Evolutionary conservation across 2,797 vertebrate species (phyloP), one percentile per base, ranked within the genome.

Genomic region (Siniperca undulata): DNA sequence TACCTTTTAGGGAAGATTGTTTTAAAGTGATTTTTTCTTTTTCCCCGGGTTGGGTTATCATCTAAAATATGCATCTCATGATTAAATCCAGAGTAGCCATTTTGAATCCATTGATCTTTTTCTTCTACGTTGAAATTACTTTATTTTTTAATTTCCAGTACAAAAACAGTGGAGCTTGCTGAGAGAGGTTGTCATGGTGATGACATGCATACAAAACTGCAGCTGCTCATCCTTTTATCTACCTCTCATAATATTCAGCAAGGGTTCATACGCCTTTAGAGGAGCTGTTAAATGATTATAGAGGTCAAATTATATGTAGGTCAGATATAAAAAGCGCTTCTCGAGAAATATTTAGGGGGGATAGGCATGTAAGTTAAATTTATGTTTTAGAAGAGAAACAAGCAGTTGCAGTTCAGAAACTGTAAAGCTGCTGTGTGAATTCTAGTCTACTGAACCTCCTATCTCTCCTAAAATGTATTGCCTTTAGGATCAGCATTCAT

Each of bases 121-220:
- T 64, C 62, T 74, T 44, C 50, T 65, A 52, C 70, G 58, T 64
- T 76, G 55, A 82, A 72, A 71, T 74, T 19, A 44, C 36, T 69
- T 20, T 52, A 38, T 61, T 52, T 69, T 80, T 80, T 44, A 22
- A 42, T 87, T 90, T 85, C 50, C 73, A 73, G 48, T 77, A 58
- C 77, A 89, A 73, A 81, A 91, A 79, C 70, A 61, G 83, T 66
- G 74, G 82, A 62, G 79, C 86, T 91, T 87, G 79, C 91, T 87
- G 84, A 92, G 85, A 91, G 92, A 89, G 91, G 93, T 93, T 92
- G 92, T 90, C 93, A 91, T 93, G 86, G 88, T 80, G 91, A 93
- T 90, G 88, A 91, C 81, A 58, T 91, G 91, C 91, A 90, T 90
- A 87, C 83, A 89, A 84, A 88, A 88, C 82, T 87, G 87, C 92